A percentile compares a stretch with the other conserved stretches of the same genome.
phyloP scores from a whole-genome alignment of 2,888 invertebrate species.

The Seira sanloemensis region DNA sequence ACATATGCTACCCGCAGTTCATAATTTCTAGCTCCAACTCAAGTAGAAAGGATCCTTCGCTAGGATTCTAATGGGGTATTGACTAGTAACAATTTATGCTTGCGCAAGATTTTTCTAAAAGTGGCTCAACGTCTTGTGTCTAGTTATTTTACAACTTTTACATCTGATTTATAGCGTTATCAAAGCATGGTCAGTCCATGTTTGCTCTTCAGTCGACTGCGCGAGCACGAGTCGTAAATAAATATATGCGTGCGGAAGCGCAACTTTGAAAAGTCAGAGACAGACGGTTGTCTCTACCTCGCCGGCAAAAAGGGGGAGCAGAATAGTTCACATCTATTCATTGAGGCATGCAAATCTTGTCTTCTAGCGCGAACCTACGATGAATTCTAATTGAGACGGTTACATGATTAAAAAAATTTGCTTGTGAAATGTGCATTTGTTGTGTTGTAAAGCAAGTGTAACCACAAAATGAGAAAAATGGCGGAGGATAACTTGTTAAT shows the following conservation, averaged over 20 bases:
- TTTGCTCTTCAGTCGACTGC: not conserved
- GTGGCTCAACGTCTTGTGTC: too few relatives aligned
- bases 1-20: not conserved
- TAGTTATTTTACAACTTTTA: not conserved
- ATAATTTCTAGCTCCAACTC: not conserved
- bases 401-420: not conserved
- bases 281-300: not conserved
- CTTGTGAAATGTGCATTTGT: not conserved
- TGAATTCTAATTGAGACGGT: not conserved
- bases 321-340: not conserved
- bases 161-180: not conserved
- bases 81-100: not conserved
- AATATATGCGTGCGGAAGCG: not conserved
- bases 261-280: not conserved
- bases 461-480: not conserved
- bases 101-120: not conserved
- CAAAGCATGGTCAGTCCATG: too few relatives aligned
- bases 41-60: not conserved
- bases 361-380: not conserved
- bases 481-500: too few relatives aligned
- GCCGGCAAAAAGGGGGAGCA: not conserved
- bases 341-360: not conserved
- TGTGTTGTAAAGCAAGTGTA: not conserved
- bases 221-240: not conserved
- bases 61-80: not conserved